Evolutionary conservation across 2,113 vertebrate genomes (phyloP).

Genomic region (Tenrec ecaudatus): DNA sequence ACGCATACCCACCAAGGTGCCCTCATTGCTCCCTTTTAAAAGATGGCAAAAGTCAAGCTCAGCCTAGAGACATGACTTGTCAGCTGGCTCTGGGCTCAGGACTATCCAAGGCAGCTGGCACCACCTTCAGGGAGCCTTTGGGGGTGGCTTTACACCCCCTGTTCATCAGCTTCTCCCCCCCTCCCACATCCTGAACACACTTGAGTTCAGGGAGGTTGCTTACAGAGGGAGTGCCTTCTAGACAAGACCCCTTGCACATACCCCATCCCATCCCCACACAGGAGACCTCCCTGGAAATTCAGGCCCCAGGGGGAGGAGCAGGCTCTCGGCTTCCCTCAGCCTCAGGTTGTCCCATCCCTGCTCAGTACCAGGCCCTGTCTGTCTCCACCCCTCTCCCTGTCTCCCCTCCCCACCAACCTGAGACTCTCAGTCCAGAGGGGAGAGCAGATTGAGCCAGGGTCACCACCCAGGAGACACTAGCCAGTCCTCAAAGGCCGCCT

Average conservation of each 20-base stretch:
- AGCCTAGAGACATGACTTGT: background rate
- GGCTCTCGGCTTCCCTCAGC: background rate
- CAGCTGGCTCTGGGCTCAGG: background rate
- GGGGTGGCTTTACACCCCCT: too few species aligned
- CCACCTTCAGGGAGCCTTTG: background rate
- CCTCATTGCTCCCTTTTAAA: background rate
- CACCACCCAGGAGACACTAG: background rate
- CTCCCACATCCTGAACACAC: background rate
- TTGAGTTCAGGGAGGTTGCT: background rate
- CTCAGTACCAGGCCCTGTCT: background rate
- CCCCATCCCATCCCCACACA: accelerated
- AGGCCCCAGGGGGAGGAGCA: background rate
- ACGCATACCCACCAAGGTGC: too few species aligned
- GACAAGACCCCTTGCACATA: background rate
- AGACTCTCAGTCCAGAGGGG: too few species aligned
- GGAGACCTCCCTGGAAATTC: background rate
- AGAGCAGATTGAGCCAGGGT: too few species aligned
- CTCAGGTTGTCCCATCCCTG: background rate
- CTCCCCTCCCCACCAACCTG: too few species aligned
- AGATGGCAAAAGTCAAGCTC: background rate
- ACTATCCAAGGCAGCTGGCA: background rate
- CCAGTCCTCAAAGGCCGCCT: background rate
- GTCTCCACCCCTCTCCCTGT: background rate
- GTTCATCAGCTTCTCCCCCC: background rate
- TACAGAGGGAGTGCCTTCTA: background rate